Evolutionary conservation across 2,113 vertebrate genomes (phyloP).

Genomic region (Dromaius novaehollandiae): DNA sequence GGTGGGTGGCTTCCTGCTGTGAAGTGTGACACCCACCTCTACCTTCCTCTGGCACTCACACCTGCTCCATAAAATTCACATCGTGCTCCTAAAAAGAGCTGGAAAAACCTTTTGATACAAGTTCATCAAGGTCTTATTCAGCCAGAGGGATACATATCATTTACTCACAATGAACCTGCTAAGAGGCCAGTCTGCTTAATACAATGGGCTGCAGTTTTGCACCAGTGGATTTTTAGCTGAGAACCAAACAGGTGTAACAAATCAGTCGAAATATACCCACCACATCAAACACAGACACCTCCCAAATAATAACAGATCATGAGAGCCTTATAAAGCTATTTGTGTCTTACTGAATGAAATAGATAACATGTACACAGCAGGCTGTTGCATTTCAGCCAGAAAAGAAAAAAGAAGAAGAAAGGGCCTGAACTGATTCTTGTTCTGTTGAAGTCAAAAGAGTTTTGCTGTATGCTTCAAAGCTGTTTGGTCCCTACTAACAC

Average conservation of each 20-base stretch:
- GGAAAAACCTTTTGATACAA: conserved; percentile 57
- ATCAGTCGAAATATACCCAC: not conserved
- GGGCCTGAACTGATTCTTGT: not conserved
- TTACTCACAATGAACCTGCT: not conserved
- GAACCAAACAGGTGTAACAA: not conserved
- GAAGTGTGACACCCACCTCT: conserved; percentile 31
- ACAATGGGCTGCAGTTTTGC: conserved; percentile 17
- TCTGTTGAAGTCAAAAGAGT: not conserved
- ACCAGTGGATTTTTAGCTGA: not conserved
- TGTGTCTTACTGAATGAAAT: not conserved
- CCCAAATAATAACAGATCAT: not conserved
- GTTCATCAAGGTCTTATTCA: not conserved
- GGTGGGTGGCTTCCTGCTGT: conserved; percentile 46
- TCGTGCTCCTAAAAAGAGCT: not conserved
- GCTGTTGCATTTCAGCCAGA: not conserved
- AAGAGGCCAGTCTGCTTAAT: not conserved
- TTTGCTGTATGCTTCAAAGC: not conserved
- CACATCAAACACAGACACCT: conserved; percentile 14
- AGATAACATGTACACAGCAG: not conserved
- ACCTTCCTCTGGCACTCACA: conserved; percentile 30
- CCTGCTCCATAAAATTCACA: conserved; percentile 56
- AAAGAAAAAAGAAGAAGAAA: not conserved
- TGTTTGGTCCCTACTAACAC: not conserved
- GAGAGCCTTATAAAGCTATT: not conserved
- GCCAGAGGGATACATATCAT: not conserved